Conservation (phyloP, 1,140 invertebrate genomes). For the Portunus trituberculatus region DNA sequence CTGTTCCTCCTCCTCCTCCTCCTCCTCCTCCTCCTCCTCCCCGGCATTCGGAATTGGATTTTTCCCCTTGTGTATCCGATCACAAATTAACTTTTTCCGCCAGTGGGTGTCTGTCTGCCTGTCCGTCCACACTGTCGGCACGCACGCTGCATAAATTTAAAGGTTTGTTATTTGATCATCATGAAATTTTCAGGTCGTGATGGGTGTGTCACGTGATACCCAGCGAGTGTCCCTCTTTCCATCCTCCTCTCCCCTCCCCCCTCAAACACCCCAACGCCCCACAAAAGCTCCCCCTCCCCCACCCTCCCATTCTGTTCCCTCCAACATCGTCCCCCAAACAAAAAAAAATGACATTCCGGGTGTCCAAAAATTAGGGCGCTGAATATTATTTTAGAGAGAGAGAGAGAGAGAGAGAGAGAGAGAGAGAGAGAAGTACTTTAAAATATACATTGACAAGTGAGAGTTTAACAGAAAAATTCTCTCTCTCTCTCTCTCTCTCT, state of each 20-base stretch:
- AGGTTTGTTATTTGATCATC: slow-evolving; percentile 57
- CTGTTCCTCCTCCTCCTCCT: background rate
- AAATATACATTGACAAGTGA: background rate
- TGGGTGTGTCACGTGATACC: slow-evolving; percentile 30
- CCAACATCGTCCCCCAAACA: too few species aligned
- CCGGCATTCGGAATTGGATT: background rate
- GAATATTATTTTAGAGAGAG: too few species aligned
- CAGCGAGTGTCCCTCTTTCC: too few species aligned
- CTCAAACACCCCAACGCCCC: too few species aligned
- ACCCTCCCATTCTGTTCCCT: too few species aligned
- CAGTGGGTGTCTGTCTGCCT: background rate
- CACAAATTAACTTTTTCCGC: slow-evolving; percentile 10
- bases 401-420: too few species aligned
- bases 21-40: background rate
- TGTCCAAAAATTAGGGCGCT: background rate
- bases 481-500: slow-evolving; percentile 20
- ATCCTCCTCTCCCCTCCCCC: too few species aligned
- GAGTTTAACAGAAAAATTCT: background rate
- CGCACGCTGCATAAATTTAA: slow-evolving; percentile 47
- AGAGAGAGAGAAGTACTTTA: background rate
- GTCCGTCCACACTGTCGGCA: slow-evolving; percentile 30
- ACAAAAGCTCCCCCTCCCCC: too few species aligned
- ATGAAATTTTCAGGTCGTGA: slow-evolving; percentile 35
- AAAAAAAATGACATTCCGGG: background rate
- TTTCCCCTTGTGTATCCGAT: slow-evolving; percentile 28